Evolutionary conservation across 2,888 invertebrate genomes (phyloP).

Genomic region (Coecobrya sp.): DNA sequence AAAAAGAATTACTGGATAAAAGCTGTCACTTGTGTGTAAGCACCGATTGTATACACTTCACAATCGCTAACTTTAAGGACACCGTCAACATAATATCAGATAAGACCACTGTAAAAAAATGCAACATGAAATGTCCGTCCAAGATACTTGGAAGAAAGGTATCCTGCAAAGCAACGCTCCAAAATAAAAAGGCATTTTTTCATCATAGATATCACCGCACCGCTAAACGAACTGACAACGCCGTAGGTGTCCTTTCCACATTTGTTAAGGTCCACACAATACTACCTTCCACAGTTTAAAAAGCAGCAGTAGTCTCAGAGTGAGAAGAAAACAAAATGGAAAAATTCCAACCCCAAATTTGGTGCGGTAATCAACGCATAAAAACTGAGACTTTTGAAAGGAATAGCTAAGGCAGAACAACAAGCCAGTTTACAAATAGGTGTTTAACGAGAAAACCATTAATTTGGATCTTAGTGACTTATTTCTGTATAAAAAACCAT

Average conservation of each 20-base stretch:
- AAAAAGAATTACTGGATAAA: conserved; percentile 2
- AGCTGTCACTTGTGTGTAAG: conserved; percentile 24
- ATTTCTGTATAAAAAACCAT: conserved; percentile 14
- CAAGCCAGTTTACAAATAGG: conserved; percentile 21
- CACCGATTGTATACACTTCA: conserved; percentile 11
- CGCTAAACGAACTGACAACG: conserved; percentile 27
- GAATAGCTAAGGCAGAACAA: conserved; percentile 37
- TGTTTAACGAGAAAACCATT: conserved; percentile 62
- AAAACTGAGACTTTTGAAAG: conserved; percentile 15
- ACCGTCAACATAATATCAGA: not conserved
- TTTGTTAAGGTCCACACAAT: conserved; percentile 57
- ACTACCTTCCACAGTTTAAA: not conserved
- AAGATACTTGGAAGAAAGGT: not conserved
- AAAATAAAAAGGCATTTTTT: conserved; percentile 56
- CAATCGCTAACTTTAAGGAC: not conserved
- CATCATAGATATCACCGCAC: not conserved
- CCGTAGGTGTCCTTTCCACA: conserved; percentile 70
- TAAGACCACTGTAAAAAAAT: not conserved
- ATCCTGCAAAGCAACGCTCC: conserved; percentile 1
- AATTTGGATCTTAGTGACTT: conserved; percentile 60
- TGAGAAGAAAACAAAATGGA: conserved; percentile 34
- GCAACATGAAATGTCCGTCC: conserved; percentile 1
- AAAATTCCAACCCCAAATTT: conserved; percentile 70
- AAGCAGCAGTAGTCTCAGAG: not conserved
- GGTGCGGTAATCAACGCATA: conserved; percentile 66